Evolutionary conservation across 2,888 invertebrate species (phyloP).

Genomic region (Brenthis ino): DNA sequence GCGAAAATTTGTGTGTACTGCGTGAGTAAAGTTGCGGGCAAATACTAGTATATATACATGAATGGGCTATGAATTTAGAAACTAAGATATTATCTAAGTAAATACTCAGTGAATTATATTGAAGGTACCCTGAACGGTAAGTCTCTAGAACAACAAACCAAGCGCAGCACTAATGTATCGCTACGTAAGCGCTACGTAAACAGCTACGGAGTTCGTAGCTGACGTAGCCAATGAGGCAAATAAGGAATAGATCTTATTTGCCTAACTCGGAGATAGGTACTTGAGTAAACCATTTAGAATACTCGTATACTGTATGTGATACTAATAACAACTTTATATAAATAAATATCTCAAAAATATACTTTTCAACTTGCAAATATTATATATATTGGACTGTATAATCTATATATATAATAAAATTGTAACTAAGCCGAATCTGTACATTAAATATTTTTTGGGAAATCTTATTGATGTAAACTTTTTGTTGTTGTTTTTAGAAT

Average conservation of each 20-base stretch:
- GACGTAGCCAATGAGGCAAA: slow-evolving; percentile 26
- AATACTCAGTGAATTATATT: neutral
- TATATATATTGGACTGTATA: no score
- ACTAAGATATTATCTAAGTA: neutral
- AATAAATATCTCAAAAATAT: neutral
- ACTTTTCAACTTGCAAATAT: no score
- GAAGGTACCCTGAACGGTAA: slow-evolving; percentile 18
- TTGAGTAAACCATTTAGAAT: slow-evolving; percentile 7
- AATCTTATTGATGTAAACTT: no score
- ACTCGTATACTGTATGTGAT: neutral
- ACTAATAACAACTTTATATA: neutral
- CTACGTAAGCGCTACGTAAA: slow-evolving; percentile 38
- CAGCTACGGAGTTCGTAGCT: slow-evolving; percentile 38
- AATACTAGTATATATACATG: no score
- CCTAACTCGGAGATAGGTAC: slow-evolving; percentile 12
- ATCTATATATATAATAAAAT: no score
- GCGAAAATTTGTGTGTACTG: no score
- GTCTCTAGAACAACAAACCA: slow-evolving; percentile 31
- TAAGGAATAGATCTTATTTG: slow-evolving; percentile 23
- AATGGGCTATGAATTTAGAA: neutral
- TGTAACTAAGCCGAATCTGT: no score
- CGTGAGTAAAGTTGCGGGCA: no score
- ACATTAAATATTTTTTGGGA: no score
- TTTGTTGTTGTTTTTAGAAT: no score
- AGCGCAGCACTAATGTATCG: slow-evolving; percentile 32